A percentile compares a stretch with the other conserved stretches of the same genome.
Conservation (phyloP, 2,797 vertebrate genomes). For the Myiothlypis chrysogaster region DNA sequence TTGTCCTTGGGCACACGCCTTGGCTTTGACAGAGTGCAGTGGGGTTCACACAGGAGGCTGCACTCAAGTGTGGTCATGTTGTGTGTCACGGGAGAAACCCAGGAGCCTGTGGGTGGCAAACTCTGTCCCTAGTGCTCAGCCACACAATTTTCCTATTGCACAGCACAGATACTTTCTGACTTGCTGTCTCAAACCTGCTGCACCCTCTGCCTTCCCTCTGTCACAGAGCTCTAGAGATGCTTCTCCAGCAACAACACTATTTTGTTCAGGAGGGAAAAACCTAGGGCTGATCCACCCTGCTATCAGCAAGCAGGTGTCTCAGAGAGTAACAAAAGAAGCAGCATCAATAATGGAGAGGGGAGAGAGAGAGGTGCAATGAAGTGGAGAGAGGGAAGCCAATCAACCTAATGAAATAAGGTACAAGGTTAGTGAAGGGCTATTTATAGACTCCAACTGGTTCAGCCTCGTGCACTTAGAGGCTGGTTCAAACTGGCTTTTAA, state of each 20-base stretch:
- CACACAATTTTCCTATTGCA: neutral
- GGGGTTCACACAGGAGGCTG: neutral
- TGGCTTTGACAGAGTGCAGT: neutral
- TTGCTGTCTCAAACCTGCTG: neutral
- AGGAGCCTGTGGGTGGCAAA: neutral
- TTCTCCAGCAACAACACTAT: neutral
- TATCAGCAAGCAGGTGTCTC: neutral
- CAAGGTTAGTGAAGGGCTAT: slow-evolving; percentile 4
- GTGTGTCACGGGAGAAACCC: neutral
- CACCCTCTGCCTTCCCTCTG: neutral
- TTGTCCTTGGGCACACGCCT: neutral
- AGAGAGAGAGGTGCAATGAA: slow-evolving; percentile 1
- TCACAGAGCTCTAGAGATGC: neutral
- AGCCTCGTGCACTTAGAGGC: neutral
- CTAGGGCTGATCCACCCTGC: neutral
- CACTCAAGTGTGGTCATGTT: accelerated
- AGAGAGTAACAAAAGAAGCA: slow-evolving; percentile 1
- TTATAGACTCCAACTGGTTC: neutral
- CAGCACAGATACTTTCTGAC: neutral
- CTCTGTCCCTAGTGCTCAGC: neutral
- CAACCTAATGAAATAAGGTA: slow-evolving; percentile 42
- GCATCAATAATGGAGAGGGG: slow-evolving; percentile 20
- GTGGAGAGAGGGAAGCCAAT: neutral
- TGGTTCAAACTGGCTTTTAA: slow-evolving; percentile 12
- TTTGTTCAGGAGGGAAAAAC: neutral